A percentile compares a stretch with the other conserved stretches of the same genome.
Evolutionary conservation across 2,113 vertebrate genomes (phyloP).

Genomic region (Nerophis ophidion): DNA sequence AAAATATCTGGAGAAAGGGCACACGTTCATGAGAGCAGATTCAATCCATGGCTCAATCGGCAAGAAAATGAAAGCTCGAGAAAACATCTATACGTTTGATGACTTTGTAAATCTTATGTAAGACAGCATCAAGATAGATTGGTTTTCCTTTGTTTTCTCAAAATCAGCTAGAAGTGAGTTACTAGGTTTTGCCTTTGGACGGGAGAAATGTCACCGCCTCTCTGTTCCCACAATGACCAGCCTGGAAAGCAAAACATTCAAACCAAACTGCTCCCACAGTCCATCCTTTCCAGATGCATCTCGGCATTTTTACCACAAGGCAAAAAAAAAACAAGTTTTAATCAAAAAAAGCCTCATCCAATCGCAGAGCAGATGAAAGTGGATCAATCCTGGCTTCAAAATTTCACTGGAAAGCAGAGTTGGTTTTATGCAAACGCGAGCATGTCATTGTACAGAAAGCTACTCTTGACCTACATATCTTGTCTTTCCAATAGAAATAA

Average conservation of each 20-base stretch:
- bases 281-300: conserved; percentile 21
- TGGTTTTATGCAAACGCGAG: conserved; percentile 57
- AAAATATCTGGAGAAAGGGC: no score
- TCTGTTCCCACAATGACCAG: conserved; percentile 41
- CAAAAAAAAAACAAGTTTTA: not conserved
- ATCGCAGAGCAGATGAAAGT: conserved; percentile 22
- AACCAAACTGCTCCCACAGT: conserved; percentile 42
- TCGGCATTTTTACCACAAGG: conserved; percentile 14
- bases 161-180: no score
- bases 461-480: conserved; percentile 66
- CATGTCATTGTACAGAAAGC: conserved; percentile 44
- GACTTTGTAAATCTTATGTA: no score
- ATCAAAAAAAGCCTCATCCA: conserved; percentile 16
- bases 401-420: conserved; percentile 23
- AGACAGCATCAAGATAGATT: no score
- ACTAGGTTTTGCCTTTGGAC: no score
- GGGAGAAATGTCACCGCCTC: not conserved
- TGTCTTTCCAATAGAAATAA: conserved; percentile 44
- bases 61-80: no score
- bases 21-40: no score
- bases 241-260: conserved; percentile 35
- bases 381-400: conserved; percentile 10
- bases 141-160: no score
- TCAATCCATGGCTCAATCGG: no score
- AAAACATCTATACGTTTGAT: no score